Evolutionary conservation across 2,888 invertebrate genomes (phyloP), one percentile per base, ranked within the genome.

Genomic region (Trissolcus brochymenae): DNA sequence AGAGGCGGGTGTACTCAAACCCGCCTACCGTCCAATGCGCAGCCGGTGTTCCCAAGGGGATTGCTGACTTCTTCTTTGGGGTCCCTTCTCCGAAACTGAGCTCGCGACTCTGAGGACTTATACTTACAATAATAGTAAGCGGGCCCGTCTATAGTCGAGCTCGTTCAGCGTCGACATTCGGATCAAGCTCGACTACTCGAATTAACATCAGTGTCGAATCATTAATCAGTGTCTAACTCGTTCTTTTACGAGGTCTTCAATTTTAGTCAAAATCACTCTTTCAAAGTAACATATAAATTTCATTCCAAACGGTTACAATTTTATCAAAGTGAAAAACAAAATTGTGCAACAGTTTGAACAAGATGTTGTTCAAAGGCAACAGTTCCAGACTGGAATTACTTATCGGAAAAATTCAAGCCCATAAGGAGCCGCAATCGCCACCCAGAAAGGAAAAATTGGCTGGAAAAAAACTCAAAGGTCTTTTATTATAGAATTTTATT

Each of bases 371-470:
- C 91, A 95, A 95, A 88, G 95, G 95, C 80, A 95, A 95, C 90
- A 95, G 95, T 91, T 94, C 94, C 87, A 91, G 95, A 84, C 90
- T 96, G 88, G 95, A 95, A 90, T 93, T 95, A 87, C 92, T 96
- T 83, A 96, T 96, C 82, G 95, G 95, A 89, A 95, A 95, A 90
- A 95, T 96, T 83, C 95, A 95, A 88, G 95, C 95, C 4, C 95
- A 94, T 84, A 95, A 95, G 90, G 95, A 95, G 88, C 93, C 93
- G 82, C 92, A 82, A 66, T 84, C 83, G 40, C 83, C 83, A 17
- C 92, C 82, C 9, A 80, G 79, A 29, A 80, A 80, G 54, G 83
- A 84, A 14, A 86, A 80, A 82, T 83, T 54, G 81, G 82, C 40
- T 75, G 72, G 61, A 57, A 82, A 65, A 82, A 79, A 53, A 71